Evolutionary conservation across 64 coral and sea anemone species (phyloP), one percentile per base, ranked within the genome.

Genomic region (Porites lutea): DNA sequence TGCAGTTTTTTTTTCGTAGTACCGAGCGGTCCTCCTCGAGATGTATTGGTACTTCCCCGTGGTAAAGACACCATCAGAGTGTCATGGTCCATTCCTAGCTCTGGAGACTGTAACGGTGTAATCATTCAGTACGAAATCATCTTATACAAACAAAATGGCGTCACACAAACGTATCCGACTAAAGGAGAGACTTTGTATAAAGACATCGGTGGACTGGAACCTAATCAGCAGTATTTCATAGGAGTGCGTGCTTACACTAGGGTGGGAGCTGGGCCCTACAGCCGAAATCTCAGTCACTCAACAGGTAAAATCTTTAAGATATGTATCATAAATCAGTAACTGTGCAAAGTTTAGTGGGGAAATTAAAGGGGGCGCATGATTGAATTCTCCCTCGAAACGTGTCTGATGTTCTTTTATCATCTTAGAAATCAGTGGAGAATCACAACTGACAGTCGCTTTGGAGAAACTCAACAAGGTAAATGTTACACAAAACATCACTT

Each of bases 1-100:
- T 57, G 7, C 7, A 57, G 7, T 6, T 45, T 3, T 77, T 43
- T 22, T 9, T 70, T 58, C 51, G 10, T 37, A 93, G 91, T 75
- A 15, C 91, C 91, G n/a, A 93, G 83, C 48, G 91, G 91, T 61
- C 82, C 91, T 11, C 91, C 82, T 0, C 91, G 91, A 87, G 91
- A 93, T 65, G 82, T 93, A 4, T 20, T 93, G 4, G 74, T 93
- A 21, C 75, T 87, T 46, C 91, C 91, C 70, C 55, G 83, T 75
- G 72, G 72, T 14, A 52, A 71, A 22, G 76, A 57, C 74, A 53
- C 52, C 27, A 93, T 93, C 4, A 65, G 53, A 46, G 91, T 93
- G 12, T 93, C 82, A 22, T 93, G 82, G 91, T 93, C 74, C 71
- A 85, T 93, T 43, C 91, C 91, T 14, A 78, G 75, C 10, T 65